Percentiles rank a stretch among this genome's conserved stretches.
Conservation (phyloP, 2,888 invertebrate species). For the Phyllotreta cruciferae region DNA sequence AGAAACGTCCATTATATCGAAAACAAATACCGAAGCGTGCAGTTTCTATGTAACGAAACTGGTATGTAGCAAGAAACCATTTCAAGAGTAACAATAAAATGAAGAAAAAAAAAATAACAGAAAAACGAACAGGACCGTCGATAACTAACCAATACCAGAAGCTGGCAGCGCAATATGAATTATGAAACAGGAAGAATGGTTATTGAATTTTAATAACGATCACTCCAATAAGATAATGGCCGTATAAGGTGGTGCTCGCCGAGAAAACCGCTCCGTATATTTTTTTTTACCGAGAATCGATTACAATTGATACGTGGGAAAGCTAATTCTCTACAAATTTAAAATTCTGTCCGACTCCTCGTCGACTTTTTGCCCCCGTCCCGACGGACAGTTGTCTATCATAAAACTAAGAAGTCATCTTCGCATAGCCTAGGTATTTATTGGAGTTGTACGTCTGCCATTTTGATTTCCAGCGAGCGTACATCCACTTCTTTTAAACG, state of each 20-base stretch:
- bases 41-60: slow-evolving; percentile 35
- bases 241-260: slow-evolving; percentile 37
- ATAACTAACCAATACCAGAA: slow-evolving; percentile 38
- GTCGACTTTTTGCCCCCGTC: slow-evolving; percentile 33
- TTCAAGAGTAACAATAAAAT: slow-evolving; percentile 42
- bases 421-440: slow-evolving; percentile 49
- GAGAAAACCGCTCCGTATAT: slow-evolving; percentile 37
- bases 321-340: slow-evolving; percentile 53
- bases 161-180: slow-evolving; percentile 47
- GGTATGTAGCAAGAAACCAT: slow-evolving; percentile 43
- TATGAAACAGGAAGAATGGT: slow-evolving; percentile 51
- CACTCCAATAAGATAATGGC: slow-evolving; percentile 35
- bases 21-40: slow-evolving; percentile 37
- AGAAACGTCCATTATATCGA: slow-evolving; percentile 18
- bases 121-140: slow-evolving; percentile 23
- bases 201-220: slow-evolving; percentile 47
- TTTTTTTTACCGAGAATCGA: slow-evolving; percentile 42
- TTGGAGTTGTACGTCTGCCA: slow-evolving; percentile 47
- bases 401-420: slow-evolving; percentile 50
- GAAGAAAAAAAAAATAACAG: slow-evolving; percentile 38
- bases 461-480: slow-evolving; percentile 44
- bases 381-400: slow-evolving; percentile 41
- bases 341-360: slow-evolving; percentile 50
- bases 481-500: slow-evolving; percentile 38
- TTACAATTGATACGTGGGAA: slow-evolving; percentile 52